Conservation (phyloP, 64 coral and sea anemone genomes). For the Porites lutea region DNA sequence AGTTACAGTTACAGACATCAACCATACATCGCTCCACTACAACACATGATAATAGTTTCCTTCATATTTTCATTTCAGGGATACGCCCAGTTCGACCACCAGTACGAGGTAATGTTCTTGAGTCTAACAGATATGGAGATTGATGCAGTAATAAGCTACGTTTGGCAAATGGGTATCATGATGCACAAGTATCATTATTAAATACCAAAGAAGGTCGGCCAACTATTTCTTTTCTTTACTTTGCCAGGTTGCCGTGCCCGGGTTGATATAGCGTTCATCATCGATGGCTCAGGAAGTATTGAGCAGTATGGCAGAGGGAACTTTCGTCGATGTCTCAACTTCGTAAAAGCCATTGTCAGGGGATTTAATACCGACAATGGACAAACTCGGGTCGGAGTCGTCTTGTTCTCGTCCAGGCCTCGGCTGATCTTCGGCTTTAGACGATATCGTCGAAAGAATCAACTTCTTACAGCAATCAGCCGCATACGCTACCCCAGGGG, state of each 20-base stretch:
- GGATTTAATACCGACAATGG: conserved; percentile 39
- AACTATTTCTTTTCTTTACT: background rate
- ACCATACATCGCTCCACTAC: too few relatives aligned
- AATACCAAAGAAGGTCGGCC: too few relatives aligned
- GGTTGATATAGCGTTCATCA: conserved; percentile 71
- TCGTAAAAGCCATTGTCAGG: conserved; percentile 42
- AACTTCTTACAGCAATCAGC: conserved; percentile 24
- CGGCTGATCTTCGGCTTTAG: conserved; percentile 62
- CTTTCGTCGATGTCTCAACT: conserved; percentile 66
- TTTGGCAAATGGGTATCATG: too few relatives aligned
- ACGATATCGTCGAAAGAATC: conserved; percentile 26
- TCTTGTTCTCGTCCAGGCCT: conserved; percentile 50
- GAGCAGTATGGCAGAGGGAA: conserved; percentile 58
- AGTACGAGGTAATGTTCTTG: too few relatives aligned
- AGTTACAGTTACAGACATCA: too few relatives aligned
- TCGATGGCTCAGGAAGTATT: conserved; percentile 83
- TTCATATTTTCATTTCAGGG: too few relatives aligned
- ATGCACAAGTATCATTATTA: too few relatives aligned
- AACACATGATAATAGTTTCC: too few relatives aligned
- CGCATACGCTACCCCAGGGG: conserved; percentile 70
- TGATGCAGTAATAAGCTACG: too few relatives aligned
- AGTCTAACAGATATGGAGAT: too few relatives aligned
- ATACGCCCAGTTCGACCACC: too few relatives aligned
- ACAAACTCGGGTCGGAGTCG: conserved; percentile 50
- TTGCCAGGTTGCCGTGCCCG: conserved; percentile 60